phyloP scores from a whole-genome alignment of 1,140 invertebrate genomes.

The Brachionus plicatilis region DNA sequence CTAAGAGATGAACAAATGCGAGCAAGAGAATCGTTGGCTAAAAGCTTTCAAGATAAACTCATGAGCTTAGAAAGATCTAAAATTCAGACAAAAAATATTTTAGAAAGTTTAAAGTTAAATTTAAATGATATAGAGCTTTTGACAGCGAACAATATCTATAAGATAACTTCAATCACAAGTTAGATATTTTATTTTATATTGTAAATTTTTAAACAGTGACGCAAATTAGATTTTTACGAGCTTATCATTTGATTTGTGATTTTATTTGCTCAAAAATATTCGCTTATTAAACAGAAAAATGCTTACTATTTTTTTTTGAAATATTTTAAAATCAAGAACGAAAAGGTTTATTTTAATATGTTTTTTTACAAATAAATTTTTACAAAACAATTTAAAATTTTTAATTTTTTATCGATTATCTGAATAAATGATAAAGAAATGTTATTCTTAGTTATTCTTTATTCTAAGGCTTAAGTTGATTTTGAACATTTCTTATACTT shows the following conservation, averaged over 20 bases:
- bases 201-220: background rate
- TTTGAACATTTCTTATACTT: too few species aligned
- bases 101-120: constrained; percentile 20
- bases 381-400: too few species aligned
- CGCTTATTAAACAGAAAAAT: background rate
- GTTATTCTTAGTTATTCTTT: too few species aligned
- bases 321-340: background rate
- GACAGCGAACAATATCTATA: constrained; percentile 33
- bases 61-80: constrained; percentile 24
- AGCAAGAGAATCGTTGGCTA: background rate
- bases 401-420: too few species aligned
- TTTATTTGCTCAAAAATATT: background rate
- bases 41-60: constrained; percentile 29
- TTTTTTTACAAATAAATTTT: too few species aligned
- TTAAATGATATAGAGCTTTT: constrained; percentile 30
- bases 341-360: background rate
- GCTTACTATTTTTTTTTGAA: background rate
- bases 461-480: too few species aligned
- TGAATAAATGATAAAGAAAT: too few species aligned
- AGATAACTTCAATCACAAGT: constrained; percentile 25
- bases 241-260: background rate
- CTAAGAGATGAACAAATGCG: background rate
- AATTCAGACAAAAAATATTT: constrained; percentile 20
- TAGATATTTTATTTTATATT: background rate
- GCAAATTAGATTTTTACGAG: background rate